Evolutionary conservation across 2,797 vertebrate genomes (phyloP), one percentile per base, ranked within the genome.

Genomic region (Taeniopygia guttata): DNA sequence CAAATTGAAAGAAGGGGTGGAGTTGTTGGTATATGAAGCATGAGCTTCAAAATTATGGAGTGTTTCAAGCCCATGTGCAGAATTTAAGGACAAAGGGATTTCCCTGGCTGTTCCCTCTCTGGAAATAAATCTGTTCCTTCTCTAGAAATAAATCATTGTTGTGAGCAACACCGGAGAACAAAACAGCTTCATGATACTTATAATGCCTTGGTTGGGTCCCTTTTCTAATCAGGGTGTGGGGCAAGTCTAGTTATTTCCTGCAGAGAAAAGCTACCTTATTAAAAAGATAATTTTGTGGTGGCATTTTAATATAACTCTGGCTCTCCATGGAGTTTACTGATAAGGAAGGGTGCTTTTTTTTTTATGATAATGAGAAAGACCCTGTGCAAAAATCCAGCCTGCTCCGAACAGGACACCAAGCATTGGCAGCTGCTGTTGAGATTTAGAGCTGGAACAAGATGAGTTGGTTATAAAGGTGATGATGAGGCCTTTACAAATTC

Each of bases 41-140:
- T 18, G 60, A 85, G 48, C 72, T 93, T 66, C 66, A 68, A 74
- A 84, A 87, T 75, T 15, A 84, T 13, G 29, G 66, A 73, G 42
- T 29, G 46, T 26, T 76, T 82, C 55, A 46, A 75, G 64, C 9
- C 46, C 10, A 3, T 40, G n/a, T 40, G 59, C 49, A 46, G 85
- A 79, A 15, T 75, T 84, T 78, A 69, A 87, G 49, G 93, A 93
- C 68, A 76, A 78, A 81, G 52, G 88, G 88, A 92, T 95, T 91
- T 85, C 74, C 91, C 79, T 36, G n/a, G 38, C 45, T n/a, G 23
- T 16, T 78, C 54, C 46, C 30, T 59, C 46, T 66, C 30, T 72
- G 34, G 52, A 72, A 84, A 66, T 25, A 78, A 84, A 66, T 66
- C 52, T 84, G 52, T 27, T 84, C 30, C 54, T 68, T 21, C 26